phyloP scores from a whole-genome alignment of 2,113 vertebrate genomes.

The Morone saxatilis region DNA sequence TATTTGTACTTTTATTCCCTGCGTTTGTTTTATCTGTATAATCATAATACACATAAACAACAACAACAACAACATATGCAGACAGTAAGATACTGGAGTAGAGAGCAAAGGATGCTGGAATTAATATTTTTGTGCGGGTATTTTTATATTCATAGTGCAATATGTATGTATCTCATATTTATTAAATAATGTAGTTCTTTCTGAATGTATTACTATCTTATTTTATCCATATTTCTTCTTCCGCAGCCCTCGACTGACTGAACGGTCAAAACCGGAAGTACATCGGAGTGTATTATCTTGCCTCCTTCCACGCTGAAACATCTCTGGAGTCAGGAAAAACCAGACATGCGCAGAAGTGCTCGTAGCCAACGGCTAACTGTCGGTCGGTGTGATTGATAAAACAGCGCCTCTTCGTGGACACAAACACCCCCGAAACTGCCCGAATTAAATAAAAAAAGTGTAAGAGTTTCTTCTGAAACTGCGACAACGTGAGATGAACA shows the following conservation, averaged over 20 bases:
- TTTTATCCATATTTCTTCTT: background rate
- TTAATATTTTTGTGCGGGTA: no score
- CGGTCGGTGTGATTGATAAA: background rate
- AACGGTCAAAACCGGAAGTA: conserved; percentile 34
- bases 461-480: background rate
- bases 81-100: no score
- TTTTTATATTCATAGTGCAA: no score
- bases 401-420: conserved; percentile 73
- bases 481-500: background rate
- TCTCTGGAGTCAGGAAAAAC: background rate
- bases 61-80: no score
- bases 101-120: no score
- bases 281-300: accelerated
- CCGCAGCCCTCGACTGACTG: background rate
- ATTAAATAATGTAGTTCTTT: background rate
- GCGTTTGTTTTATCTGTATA: background rate
- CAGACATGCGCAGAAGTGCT: conserved; percentile 47
- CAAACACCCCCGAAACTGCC: background rate
- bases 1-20: no score
- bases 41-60: no score
- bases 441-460: background rate
- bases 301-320: accelerated
- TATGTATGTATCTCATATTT: background rate
- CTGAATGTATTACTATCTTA: background rate
- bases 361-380: no score